These are phyloP conservation scores for Rotaria magnacalcarata DNA, from an alignment of 2,888 invertebrate species.

Conservation along the genomic window DNA sequence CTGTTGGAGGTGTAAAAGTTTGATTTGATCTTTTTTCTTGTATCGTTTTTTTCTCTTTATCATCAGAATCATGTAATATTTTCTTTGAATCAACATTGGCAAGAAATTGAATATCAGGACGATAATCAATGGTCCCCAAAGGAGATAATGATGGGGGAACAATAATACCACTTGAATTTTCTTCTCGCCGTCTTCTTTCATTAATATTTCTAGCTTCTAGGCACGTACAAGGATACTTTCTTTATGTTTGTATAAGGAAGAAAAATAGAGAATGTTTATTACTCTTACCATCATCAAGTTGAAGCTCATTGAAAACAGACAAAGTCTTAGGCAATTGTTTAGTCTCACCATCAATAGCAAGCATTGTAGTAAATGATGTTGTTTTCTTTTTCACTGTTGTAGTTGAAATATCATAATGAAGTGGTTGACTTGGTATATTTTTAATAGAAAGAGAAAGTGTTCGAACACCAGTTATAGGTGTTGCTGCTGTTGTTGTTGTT, in stretches of 20 bases:
- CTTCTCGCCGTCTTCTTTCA: background rate
- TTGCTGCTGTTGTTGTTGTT: background rate
- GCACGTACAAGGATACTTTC: background rate
- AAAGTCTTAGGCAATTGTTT: background rate
- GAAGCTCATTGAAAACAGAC: constrained; percentile 14
- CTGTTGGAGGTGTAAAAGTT: background rate
- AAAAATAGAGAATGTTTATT: background rate
- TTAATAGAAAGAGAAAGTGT: background rate
- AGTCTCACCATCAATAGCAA: constrained; percentile 3
- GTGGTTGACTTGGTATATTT: background rate
- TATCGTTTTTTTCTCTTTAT: background rate
- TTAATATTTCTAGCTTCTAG: background rate
- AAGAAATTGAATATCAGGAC: background rate
- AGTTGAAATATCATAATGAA: background rate
- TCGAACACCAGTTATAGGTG: background rate
- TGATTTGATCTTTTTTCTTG: background rate
- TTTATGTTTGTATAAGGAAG: background rate
- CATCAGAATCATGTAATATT: background rate
- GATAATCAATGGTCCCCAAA: background rate
- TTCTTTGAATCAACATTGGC: background rate
- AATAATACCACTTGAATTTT: background rate
- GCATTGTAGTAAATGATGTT: background rate
- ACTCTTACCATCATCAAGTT: background rate
- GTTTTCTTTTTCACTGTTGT: background rate
- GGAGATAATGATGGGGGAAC: background rate